Conservation (phyloP, 2,888 invertebrate species). For the Lasioglossum marginatum region DNA sequence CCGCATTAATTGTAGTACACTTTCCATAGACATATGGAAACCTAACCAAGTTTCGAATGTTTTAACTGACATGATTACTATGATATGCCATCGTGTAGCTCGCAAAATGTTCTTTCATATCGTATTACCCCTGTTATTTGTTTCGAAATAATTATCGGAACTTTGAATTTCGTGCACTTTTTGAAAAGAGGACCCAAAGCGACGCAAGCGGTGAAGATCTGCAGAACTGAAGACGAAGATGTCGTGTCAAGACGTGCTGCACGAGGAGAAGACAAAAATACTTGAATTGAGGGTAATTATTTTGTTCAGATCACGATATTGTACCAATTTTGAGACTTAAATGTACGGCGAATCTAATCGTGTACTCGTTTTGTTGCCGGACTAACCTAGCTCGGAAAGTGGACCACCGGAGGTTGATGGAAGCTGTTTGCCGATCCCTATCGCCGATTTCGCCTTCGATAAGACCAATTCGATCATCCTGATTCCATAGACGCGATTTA, state of each 20-base stretch:
- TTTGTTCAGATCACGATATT: not conserved
- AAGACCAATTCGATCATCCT: not conserved
- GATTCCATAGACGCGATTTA: not conserved
- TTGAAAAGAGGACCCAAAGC: not conserved
- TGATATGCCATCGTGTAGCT: not conserved
- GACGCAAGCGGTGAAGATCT: not conserved
- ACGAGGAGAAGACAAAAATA: not conserved
- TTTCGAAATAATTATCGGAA: not conserved
- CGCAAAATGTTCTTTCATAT: not conserved
- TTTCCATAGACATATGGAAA: not conserved
- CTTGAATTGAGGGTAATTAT: not conserved
- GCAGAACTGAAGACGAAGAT: not conserved
- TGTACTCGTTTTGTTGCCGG: not conserved
- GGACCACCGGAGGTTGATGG: not conserved
- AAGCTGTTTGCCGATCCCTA: not conserved
- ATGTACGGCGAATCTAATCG: not conserved
- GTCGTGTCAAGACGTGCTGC: not conserved
- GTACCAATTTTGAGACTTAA: not conserved
- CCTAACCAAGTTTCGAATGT: not conserved
- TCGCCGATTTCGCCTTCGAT: not conserved
- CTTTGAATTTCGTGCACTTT: not conserved
- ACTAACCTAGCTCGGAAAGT: not conserved
- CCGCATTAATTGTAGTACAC: not conserved
- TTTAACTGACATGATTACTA: not conserved
- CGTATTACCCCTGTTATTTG: not conserved